Conservation (phyloP, 2,113 vertebrate species). For the Erpornis zantholeuca region DNA sequence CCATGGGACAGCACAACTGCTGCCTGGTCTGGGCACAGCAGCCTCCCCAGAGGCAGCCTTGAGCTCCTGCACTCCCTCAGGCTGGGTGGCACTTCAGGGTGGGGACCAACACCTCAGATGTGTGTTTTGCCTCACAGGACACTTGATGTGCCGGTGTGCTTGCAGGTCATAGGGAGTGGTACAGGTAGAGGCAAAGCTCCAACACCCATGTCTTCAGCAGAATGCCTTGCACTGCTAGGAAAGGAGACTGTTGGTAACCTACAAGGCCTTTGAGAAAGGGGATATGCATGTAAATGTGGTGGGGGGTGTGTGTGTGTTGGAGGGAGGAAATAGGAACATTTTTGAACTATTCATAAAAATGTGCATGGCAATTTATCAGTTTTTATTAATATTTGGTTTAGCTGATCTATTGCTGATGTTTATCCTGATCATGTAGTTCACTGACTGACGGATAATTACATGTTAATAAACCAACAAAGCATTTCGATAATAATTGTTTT, state of each 20-base stretch:
- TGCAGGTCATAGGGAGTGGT: neutral
- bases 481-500: neutral
- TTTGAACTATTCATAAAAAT: neutral
- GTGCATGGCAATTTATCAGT: neutral
- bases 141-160: fast-evolving
- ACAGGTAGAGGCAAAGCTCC: neutral
- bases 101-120: neutral
- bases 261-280: neutral
- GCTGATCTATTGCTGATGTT: neutral
- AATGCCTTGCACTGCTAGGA: neutral
- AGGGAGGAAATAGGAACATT: neutral
- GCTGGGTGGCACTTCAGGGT: too few relatives aligned
- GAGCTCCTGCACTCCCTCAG: neutral
- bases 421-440: neutral
- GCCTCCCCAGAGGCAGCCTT: neutral
- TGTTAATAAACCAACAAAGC: neutral
- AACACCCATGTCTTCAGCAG: fast-evolving
- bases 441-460: fast-evolving
- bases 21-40: neutral
- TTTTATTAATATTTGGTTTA: neutral
- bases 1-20: fast-evolving
- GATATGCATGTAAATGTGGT: fast-evolving
- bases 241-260: neutral
- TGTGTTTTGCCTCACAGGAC: neutral
- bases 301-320: too few relatives aligned